Evolutionary conservation across 1,140 invertebrate genomes (phyloP).

Genomic region (Papilio glaucus): DNA sequence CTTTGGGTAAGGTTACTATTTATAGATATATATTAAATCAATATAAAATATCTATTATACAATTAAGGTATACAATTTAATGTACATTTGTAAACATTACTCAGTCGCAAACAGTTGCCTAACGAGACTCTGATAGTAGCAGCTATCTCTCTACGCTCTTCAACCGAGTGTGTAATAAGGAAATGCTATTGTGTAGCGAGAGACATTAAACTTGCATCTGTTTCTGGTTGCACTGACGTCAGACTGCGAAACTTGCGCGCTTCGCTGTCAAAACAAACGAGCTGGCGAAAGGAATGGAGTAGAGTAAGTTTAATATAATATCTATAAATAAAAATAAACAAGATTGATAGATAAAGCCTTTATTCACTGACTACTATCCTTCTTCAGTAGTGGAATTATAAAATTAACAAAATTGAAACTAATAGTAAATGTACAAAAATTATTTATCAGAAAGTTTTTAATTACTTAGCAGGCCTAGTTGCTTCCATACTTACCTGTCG

Average conservation of each 20-base stretch:
- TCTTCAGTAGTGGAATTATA: too few relatives aligned
- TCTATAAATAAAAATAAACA: not conserved
- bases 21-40: too few relatives aligned
- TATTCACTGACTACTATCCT: too few relatives aligned
- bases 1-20: too few relatives aligned
- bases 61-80: too few relatives aligned
- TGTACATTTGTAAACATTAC: conserved; percentile 22
- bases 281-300: not conserved
- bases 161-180: conserved; percentile 38
- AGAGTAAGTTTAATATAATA: not conserved
- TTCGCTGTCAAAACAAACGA: conserved; percentile 32
- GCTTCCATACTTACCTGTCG: too few relatives aligned
- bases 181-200: conserved; percentile 46
- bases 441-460: too few relatives aligned
- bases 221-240: conserved; percentile 62
- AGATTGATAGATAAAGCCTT: too few relatives aligned
- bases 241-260: conserved; percentile 47
- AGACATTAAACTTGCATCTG: conserved; percentile 72
- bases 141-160: conserved; percentile 5
- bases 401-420: too few relatives aligned
- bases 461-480: too few relatives aligned
- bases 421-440: too few relatives aligned
- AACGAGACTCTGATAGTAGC: conserved; percentile 31
- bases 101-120: conserved; percentile 16
- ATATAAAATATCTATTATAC: too few relatives aligned